Evolutionary conservation across 2,888 invertebrate genomes (phyloP).

Genomic region (Drosophila acutilabella): DNA sequence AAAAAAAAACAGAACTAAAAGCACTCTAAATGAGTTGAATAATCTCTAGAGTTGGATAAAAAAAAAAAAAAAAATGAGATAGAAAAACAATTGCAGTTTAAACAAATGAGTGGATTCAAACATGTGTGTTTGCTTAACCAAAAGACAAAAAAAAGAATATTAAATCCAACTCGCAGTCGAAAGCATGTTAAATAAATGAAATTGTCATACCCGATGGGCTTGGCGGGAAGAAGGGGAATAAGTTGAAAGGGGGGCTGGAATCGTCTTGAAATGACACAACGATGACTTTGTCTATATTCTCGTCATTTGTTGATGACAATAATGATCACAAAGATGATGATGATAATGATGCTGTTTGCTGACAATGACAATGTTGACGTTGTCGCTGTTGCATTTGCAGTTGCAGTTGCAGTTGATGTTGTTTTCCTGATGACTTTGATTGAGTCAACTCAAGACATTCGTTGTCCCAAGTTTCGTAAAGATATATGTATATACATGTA

Average conservation of each 20-base stretch:
- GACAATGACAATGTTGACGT: constrained; percentile 64
- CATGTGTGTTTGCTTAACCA: constrained; percentile 14
- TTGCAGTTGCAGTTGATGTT: constrained; percentile 51
- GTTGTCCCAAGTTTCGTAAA: constrained; percentile 11
- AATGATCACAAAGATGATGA: background rate
- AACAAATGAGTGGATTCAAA: constrained; percentile 11
- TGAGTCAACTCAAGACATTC: constrained; percentile 60
- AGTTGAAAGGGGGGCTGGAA: background rate
- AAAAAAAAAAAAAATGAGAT: background rate
- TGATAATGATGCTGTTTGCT: constrained; percentile 31
- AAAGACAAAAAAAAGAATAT: constrained; percentile 10
- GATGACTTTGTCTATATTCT: constrained; percentile 22
- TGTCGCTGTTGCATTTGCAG: constrained; percentile 38
- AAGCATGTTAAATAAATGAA: constrained; percentile 76
- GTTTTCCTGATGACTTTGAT: constrained; percentile 61
- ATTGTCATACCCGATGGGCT: constrained; percentile 70
- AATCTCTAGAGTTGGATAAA: background rate
- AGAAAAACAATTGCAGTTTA: constrained; percentile 13
- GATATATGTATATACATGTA: background rate
- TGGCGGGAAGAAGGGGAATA: constrained; percentile 11
- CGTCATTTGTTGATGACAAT: background rate
- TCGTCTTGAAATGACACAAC: constrained; percentile 43
- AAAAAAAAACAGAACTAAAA: constrained; percentile 1
- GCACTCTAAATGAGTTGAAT: constrained; percentile 4
- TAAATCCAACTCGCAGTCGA: constrained; percentile 47